Conservation (phyloP, 2,797 vertebrate species). For the Takifugu rubripes region DNA sequence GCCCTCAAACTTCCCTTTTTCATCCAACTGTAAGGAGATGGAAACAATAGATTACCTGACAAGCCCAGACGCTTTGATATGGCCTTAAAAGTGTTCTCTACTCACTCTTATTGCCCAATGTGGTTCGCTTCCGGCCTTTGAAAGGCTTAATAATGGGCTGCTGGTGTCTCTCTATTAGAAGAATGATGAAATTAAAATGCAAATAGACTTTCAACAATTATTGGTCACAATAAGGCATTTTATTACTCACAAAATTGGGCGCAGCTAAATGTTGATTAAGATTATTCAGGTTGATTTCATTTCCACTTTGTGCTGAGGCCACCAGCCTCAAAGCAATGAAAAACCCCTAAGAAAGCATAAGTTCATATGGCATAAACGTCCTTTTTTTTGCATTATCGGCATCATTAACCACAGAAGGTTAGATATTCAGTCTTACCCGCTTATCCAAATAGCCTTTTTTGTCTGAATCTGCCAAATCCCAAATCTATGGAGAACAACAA, state of each 20-base stretch:
- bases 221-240: background rate
- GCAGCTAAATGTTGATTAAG: slow-evolving; percentile 82
- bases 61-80: background rate
- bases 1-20: slow-evolving; percentile 95
- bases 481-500: slow-evolving; percentile 78
- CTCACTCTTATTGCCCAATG: slow-evolving; percentile 93
- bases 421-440: slow-evolving; percentile 74
- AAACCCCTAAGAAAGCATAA: slow-evolving; percentile 82
- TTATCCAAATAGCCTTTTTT: slow-evolving; percentile 95
- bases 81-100: background rate
- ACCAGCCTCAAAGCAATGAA: slow-evolving; percentile 89
- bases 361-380: background rate
- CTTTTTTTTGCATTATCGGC: slow-evolving; percentile 25
- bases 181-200: background rate
- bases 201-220: background rate
- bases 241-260: slow-evolving; percentile 90
- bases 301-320: slow-evolving; percentile 90
- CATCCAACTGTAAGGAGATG: slow-evolving; percentile 81
- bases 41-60: background rate
- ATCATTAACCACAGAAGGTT: background rate
- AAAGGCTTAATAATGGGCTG: slow-evolving; percentile 74
- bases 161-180: slow-evolving; percentile 80
- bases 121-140: slow-evolving; percentile 70
- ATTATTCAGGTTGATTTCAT: slow-evolving; percentile 85
- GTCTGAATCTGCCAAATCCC: slow-evolving; percentile 95